Conservation (phyloP, 2,888 invertebrate genomes). For the Xestoiulus laeticollis region DNA sequence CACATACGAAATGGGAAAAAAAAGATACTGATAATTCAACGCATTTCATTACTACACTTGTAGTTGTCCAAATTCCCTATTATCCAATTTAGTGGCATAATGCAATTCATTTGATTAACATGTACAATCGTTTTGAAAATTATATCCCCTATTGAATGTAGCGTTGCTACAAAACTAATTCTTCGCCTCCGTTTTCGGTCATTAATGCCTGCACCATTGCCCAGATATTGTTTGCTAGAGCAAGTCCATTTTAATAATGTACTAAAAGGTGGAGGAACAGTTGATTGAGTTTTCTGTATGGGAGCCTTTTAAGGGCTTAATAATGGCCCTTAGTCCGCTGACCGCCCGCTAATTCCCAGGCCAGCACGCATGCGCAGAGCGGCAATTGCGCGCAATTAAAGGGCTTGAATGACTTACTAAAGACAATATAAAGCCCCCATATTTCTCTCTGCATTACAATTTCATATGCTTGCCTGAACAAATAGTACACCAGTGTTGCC, state of each 20-base stretch:
- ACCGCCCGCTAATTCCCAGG: slow-evolving; percentile 37
- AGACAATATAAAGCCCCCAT: slow-evolving; percentile 36
- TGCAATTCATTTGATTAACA: neutral
- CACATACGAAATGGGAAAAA: no score
- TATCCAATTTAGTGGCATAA: neutral
- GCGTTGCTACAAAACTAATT: slow-evolving; percentile 11
- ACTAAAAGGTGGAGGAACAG: slow-evolving; percentile 23
- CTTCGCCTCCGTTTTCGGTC: neutral
- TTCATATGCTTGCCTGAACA: slow-evolving; percentile 28
- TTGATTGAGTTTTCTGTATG: slow-evolving; percentile 37
- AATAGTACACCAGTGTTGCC: neutral
- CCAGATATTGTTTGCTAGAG: slow-evolving; percentile 6
- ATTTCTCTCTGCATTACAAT: slow-evolving; percentile 37
- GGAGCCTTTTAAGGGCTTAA: slow-evolving; percentile 28
- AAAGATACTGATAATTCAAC: neutral
- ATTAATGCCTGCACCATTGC: neutral
- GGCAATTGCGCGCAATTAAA: slow-evolving; percentile 6
- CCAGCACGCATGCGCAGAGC: neutral
- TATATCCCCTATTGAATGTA: neutral
- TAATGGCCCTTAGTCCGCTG: slow-evolving; percentile 37
- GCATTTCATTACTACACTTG: neutral
- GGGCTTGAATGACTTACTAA: slow-evolving; percentile 37
- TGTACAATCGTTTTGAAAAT: neutral
- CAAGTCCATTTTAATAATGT: slow-evolving; percentile 5
- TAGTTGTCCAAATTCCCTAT: neutral